Evolutionary conservation across 2,113 vertebrate genomes (phyloP).

Genomic region (Manacus vitellinus): DNA sequence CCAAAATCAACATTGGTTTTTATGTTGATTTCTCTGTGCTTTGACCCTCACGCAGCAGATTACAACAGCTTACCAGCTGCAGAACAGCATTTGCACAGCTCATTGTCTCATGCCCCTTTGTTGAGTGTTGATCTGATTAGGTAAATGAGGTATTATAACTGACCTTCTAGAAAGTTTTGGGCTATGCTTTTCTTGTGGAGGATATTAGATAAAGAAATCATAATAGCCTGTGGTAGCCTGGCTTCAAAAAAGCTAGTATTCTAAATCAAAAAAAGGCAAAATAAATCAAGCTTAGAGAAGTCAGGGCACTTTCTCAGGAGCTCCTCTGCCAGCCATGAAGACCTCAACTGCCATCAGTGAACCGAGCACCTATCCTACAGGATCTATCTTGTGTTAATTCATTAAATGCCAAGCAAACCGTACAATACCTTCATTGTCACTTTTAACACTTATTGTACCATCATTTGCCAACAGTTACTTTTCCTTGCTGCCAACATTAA

Average conservation of each 20-base stretch:
- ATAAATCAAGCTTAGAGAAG: background rate
- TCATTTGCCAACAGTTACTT: constrained; percentile 34
- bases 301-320: background rate
- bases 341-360: background rate
- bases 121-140: background rate
- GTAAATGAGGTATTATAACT: background rate
- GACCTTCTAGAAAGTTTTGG: background rate
- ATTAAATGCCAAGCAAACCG: background rate
- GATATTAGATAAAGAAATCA: background rate
- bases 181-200: background rate
- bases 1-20: background rate
- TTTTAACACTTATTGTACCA: constrained; percentile 16
- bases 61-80: background rate
- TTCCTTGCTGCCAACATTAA: constrained; percentile 44
- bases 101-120: background rate
- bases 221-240: background rate
- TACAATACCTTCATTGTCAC: background rate
- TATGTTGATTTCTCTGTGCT: background rate
- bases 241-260: background rate
- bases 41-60: background rate
- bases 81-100: background rate
- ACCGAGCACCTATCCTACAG: background rate
- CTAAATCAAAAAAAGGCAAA: background rate
- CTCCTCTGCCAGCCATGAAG: background rate
- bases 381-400: constrained; percentile 19